Conservation (phyloP, 2,113 vertebrate species). For the Meriones unguiculatus region DNA sequence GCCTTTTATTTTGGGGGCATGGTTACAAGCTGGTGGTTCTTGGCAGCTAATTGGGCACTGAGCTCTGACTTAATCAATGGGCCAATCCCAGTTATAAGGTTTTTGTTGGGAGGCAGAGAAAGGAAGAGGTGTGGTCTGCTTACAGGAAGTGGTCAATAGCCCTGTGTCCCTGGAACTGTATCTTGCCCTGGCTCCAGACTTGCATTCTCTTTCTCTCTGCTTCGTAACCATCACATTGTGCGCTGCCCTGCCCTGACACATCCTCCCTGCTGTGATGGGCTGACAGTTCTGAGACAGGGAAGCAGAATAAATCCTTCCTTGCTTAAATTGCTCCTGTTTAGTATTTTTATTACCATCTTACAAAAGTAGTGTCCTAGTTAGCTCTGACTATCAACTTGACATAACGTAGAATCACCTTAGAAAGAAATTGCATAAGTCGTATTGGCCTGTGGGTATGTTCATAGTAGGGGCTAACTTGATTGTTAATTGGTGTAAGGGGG, state of each 20-base stretch:
- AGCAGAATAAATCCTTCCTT: background rate
- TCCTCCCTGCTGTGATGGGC: background rate
- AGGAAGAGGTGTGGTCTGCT: background rate
- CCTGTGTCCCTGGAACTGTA: no score
- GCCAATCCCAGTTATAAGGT: background rate
- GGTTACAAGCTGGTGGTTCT: background rate
- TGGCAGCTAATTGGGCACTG: background rate
- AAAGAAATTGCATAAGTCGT: background rate
- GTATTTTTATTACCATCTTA: background rate
- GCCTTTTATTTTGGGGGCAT: background rate
- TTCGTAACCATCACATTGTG: no score
- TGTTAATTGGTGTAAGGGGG: background rate
- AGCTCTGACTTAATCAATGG: background rate
- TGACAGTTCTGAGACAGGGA: background rate
- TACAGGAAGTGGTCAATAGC: background rate
- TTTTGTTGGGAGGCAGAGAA: background rate
- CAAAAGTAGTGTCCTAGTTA: background rate
- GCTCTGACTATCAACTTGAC: background rate
- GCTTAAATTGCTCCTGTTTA: background rate
- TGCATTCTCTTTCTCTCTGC: background rate
- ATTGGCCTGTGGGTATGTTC: background rate
- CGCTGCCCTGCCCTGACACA: background rate
- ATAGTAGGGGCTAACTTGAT: background rate
- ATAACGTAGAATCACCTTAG: background rate
- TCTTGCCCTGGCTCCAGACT: background rate